A percentile compares a stretch with the other conserved stretches of the same genome.
Conservation (phyloP, 1,140 invertebrate genomes). For the Coenobita brevimanus region DNA sequence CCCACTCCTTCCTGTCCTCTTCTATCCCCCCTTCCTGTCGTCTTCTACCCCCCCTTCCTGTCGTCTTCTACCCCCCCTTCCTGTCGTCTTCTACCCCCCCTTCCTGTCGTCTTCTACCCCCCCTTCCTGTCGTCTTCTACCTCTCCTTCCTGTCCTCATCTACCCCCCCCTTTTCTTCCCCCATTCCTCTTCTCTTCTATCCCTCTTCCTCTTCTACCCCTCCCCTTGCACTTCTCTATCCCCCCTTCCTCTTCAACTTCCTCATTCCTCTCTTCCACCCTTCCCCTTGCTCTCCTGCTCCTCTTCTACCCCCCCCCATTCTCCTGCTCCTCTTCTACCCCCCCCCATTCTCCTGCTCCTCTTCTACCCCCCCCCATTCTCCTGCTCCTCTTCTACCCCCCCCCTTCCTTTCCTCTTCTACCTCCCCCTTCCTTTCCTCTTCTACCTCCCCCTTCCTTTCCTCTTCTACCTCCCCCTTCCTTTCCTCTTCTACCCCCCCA, state of each 20-base stretch:
- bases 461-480: background rate
- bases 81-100: background rate
- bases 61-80: too few relatives aligned
- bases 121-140: background rate
- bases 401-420: background rate
- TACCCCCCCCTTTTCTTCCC: background rate
- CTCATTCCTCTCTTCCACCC: constrained; percentile 4
- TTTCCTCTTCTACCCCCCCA: constrained; percentile 3
- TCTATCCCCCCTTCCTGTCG: background rate
- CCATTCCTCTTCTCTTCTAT: background rate
- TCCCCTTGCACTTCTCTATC: background rate
- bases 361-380: too few relatives aligned
- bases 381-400: background rate
- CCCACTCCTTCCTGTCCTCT: background rate
- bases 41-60: background rate
- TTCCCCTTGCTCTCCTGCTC: background rate
- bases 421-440: background rate
- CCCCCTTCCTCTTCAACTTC: background rate
- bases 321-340: constrained; percentile 2
- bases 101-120: background rate
- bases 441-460: background rate
- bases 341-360: background rate
- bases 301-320: too few relatives aligned
- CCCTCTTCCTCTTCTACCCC: background rate
- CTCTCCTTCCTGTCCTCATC: background rate